Evolutionary conservation across 2,888 invertebrate genomes (phyloP).

Genomic region (Morpho helenor): DNA sequence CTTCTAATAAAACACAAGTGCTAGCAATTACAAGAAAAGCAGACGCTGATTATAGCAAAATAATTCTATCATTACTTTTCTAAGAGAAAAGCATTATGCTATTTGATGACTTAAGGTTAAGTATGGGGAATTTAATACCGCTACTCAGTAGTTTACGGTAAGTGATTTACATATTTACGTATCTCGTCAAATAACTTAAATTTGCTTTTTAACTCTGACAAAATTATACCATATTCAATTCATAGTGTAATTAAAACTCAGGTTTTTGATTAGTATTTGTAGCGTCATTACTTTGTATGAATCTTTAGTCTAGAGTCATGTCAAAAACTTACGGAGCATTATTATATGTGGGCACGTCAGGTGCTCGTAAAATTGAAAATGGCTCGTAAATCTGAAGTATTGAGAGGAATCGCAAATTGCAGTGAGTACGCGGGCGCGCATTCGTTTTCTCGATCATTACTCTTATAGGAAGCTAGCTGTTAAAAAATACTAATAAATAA

Average conservation of each 20-base stretch:
- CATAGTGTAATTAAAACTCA: neutral
- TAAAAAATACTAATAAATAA: neutral
- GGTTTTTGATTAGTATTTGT: constrained; percentile 23
- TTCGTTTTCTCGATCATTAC: constrained; percentile 52
- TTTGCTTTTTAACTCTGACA: no score
- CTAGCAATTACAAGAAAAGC: neutral
- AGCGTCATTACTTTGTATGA: constrained; percentile 32
- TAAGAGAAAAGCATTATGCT: no score
- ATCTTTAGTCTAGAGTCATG: constrained; percentile 19
- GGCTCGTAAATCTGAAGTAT: constrained; percentile 65
- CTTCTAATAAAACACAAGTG: neutral
- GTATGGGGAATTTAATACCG: no score
- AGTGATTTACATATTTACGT: no score
- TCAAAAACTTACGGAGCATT: constrained; percentile 42
- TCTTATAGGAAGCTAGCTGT: constrained; percentile 31
- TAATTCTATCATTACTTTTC: no score
- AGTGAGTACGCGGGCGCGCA: constrained; percentile 58
- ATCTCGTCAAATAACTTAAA: no score
- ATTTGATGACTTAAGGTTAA: no score
- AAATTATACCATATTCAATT: neutral
- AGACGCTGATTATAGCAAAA: no score
- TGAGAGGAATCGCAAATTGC: constrained; percentile 60
- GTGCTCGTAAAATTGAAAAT: constrained; percentile 66
- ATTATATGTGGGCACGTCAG: constrained; percentile 50
- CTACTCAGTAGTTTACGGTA: no score